Conservation (phyloP, 2,797 vertebrate species). For the Podarcis lilfordi region DNA sequence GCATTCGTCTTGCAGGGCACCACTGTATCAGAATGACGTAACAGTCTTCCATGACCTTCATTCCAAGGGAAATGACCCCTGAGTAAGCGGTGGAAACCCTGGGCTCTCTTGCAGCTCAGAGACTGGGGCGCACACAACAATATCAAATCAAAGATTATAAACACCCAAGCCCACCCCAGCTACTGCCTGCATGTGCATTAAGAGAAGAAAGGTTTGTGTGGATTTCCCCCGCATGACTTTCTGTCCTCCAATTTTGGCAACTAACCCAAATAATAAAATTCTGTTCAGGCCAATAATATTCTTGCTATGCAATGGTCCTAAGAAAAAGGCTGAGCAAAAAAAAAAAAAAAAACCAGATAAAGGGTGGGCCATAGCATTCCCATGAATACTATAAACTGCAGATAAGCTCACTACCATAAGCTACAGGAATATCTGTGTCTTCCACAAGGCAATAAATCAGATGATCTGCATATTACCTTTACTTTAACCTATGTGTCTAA, state of each 20-base stretch:
- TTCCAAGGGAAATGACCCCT: no score
- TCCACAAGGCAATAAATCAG: neutral
- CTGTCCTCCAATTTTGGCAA: neutral
- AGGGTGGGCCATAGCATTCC: neutral
- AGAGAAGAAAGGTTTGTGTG: neutral
- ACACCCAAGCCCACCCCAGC: no score
- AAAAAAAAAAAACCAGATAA: neutral
- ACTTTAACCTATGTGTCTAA: neutral
- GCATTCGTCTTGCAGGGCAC: no score
- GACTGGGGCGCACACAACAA: no score
- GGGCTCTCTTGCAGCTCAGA: no score
- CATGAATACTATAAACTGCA: neutral
- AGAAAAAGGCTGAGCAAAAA: neutral
- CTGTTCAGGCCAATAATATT: neutral
- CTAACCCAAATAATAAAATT: neutral
- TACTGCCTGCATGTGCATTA: no score
- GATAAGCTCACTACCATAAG: neutral
- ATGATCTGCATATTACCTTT: neutral
- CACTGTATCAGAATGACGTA: no score
- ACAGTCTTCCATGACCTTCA: no score
- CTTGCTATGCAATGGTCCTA: neutral
- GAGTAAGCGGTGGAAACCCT: no score
- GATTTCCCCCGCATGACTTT: neutral
- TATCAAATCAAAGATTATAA: no score
- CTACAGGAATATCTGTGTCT: neutral